Base-by-base conservation (phyloP, 2,797 vertebrate species). In the Mergus octosetaceus region DNA sequence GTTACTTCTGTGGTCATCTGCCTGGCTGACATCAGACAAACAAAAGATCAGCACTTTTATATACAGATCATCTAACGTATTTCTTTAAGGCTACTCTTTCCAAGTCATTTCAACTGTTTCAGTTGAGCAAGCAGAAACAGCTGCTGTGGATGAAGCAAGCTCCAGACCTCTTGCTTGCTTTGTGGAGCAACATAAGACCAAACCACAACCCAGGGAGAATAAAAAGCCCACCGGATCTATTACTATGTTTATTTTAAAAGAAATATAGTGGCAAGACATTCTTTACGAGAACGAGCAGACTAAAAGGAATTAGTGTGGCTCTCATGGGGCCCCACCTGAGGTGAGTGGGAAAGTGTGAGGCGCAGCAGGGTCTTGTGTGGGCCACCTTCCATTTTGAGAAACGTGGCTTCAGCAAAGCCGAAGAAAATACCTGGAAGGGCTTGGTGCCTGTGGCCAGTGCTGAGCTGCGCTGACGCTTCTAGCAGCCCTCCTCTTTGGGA, bases 21-120 rank as follows among this genome's bases (percentile, higher is more conserved):
- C 7, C 38, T 32, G 36, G 39, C n/a, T n/a, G 27, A n/a, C 64
- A 79, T 12, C 51, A 43, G n/a, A 27, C 3, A 0, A 19, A 16
- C n/a, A 36, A 25, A 30, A 30, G 38, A 22, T 38, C 30, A 56
- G 5, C 2, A 0, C 18, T 61, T 2, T 0, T 20, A 68, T 21
- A 7, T 3, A 2, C 7, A 1, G 19, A 68, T 11, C n/a, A 49
- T 53, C 0, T 5, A 47, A 49, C 12, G 1, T 9, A 8, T 1
- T 47, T 65, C 18, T 54, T 71, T 49, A 54, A 49, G 39, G 22
- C 43, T 65, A 24, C 34, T 54, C 22, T n/a, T 66, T 12, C 19
- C 13, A 27, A 81, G 16, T 11, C 56, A 45, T 16, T 32, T 3
- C 56, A 47, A 18, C 13, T 54, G 16, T 61, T 47, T 47, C 18